phyloP scores from a whole-genome alignment of 2,797 vertebrate species.

The Cyprinodon diabolis region DNA sequence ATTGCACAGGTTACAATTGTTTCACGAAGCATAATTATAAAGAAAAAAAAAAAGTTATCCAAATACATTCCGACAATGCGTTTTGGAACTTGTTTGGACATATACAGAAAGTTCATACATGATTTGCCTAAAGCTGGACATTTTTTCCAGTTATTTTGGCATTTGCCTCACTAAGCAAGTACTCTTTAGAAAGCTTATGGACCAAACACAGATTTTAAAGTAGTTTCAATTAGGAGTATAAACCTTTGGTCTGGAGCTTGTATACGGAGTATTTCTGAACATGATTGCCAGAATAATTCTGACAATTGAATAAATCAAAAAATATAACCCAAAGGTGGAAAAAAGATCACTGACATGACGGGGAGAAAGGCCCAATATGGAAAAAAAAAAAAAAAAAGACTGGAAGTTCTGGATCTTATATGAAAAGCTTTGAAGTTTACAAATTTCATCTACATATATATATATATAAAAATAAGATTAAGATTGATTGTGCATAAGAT shows the following conservation, averaged over 20 bases:
- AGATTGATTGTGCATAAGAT: constrained; percentile 79
- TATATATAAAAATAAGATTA: constrained; percentile 75
- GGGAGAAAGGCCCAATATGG: constrained; percentile 47
- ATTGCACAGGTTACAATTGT: constrained; percentile 45
- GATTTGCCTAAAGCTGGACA: constrained; percentile 44
- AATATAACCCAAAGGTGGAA: constrained; percentile 10
- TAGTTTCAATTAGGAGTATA: constrained; percentile 53
- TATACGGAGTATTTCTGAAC: constrained; percentile 58
- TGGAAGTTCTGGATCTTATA: constrained; percentile 64
- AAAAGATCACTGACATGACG: constrained; percentile 29
- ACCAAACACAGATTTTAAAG: constrained; percentile 51
- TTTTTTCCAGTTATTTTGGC: constrained; percentile 67
- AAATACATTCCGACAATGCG: constrained; percentile 33
- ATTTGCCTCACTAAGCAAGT: constrained; percentile 48
- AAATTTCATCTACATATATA: constrained; percentile 69
- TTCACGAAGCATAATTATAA: constrained; percentile 45
- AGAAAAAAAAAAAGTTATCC: constrained; percentile 23
- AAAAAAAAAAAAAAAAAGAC: constrained; percentile 7
- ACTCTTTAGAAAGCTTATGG: constrained; percentile 40
- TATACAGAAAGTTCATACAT: constrained; percentile 44
- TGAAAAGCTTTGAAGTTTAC: constrained; percentile 60
- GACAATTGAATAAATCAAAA: constrained; percentile 36
- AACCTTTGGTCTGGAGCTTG: constrained; percentile 79
- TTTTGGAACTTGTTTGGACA: constrained; percentile 48
- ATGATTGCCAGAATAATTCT: constrained; percentile 52